Conservation (phyloP, 1,140 invertebrate species). For the Dolichoris vasculosae region DNA sequence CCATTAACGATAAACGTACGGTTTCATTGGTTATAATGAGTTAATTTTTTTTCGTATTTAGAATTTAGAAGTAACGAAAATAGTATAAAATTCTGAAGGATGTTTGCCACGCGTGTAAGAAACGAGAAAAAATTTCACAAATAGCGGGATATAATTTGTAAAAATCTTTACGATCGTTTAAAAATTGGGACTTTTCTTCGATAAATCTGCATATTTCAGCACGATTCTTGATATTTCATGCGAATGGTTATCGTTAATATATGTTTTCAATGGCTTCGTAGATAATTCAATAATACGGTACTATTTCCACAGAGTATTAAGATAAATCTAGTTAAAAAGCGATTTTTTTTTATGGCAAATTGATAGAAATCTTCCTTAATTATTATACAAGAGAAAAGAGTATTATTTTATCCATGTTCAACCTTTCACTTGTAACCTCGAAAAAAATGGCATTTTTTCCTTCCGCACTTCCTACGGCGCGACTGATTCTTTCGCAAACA, state of each 20-base stretch:
- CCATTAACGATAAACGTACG: neutral
- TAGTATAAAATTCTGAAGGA: neutral
- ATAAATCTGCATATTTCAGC: neutral
- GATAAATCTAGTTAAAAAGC: neutral
- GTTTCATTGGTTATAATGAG: neutral
- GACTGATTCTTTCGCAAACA: constrained; percentile 52
- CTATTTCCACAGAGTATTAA: neutral
- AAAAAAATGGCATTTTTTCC: constrained; percentile 18
- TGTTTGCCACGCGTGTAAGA: neutral
- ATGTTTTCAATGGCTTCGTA: neutral
- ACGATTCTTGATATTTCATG: neutral
- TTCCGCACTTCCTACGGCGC: constrained; percentile 35
- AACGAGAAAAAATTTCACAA: neutral
- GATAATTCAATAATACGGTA: neutral
- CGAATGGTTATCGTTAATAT: neutral
- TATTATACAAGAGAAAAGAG: constrained; percentile 13
- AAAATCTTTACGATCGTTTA: neutral
- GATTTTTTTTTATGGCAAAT: neutral
- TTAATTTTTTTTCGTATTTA: neutral
- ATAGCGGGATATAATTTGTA: neutral
- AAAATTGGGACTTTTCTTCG: neutral
- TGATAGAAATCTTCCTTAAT: constrained; percentile 15
- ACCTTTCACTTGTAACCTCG: constrained; percentile 30
- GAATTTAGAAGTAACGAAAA: neutral
- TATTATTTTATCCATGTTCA: neutral